Evolutionary conservation across 2,888 invertebrate genomes (phyloP), one percentile per base, ranked within the genome.

Genomic region (Arctia plantaginis): DNA sequence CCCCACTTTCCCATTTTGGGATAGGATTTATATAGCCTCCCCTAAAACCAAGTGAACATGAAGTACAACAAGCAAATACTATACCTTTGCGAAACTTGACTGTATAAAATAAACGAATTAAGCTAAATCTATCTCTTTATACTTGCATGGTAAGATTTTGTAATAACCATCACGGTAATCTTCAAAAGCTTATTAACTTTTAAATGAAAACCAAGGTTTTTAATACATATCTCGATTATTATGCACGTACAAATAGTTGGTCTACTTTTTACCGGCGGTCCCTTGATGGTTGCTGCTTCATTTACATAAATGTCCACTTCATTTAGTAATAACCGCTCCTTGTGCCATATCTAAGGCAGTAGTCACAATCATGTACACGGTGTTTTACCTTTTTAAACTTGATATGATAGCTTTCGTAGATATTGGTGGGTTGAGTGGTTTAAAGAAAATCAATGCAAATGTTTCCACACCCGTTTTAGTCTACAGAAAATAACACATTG

Each of bases 291-390:
- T 67, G 77, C 73, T 76, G 69, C 77, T 83, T 83, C 82, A 84
- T 88, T 88, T 85, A 82, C 86, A 86, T 89, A 87, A 89, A 87
- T 75, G 89, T 81, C 85, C 80, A 82, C 86, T 86, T 84, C 85
- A 86, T 86, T 89, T 82, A 86, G 84, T 82, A 78, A 80, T 75
- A 80, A 80, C 77, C 74, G 78, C 78, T 81, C 76, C 77, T 80
- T 80, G 80, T 74, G 75, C 73, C 75, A 81, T 80, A 82, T 81
- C 83, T 83, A 76, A 81, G 85, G 85, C 70, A 73, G 76, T 81
- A 74, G 77, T 41, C 80, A 87, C 81, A 79, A 76, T 76, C 72
- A 75, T 74, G 72, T 70, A 66, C 64, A 62, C 71, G n/a, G n/a
- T 71, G 74, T 73, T 80, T 62, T 72, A 71, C 73, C 71, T 76